A percentile compares a stretch with the other conserved stretches of the same genome.
These are phyloP conservation scores for Zygaena filipendulae DNA, from an alignment of 2,888 invertebrate genomes.

Conservation along the genomic window DNA sequence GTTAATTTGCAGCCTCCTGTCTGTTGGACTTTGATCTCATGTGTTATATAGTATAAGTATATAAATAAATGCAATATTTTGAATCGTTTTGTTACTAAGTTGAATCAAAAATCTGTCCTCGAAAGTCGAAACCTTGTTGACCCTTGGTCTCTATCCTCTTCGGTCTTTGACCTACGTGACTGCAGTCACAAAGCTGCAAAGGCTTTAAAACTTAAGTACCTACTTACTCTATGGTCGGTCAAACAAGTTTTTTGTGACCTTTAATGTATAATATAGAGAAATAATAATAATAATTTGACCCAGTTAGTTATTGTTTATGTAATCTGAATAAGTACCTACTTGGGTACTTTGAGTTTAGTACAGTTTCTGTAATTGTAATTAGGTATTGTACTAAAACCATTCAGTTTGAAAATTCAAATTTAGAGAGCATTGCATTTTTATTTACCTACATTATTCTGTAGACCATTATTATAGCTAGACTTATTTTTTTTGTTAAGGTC, in stretches of 20 bases:
- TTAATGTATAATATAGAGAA: too few species aligned
- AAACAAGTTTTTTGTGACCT: too few species aligned
- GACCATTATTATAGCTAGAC: constrained; percentile 9
- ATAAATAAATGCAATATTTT: constrained; percentile 5
- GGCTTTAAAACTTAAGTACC: constrained; percentile 9
- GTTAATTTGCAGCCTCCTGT: too few species aligned
- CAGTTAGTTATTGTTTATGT: constrained; percentile 48
- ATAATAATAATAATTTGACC: constrained; percentile 43
- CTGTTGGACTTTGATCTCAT: too few species aligned
- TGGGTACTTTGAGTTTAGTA: constrained; percentile 18
- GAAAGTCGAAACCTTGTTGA: too few species aligned
- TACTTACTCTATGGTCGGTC: constrained; percentile 1
- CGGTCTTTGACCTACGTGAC: constrained; percentile 29
- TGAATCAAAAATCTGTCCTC: too few species aligned
- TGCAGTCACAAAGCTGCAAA: constrained; percentile 32
- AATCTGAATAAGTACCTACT: too few species aligned
- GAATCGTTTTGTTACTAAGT: constrained; percentile 2
- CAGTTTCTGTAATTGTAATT: constrained; percentile 7
- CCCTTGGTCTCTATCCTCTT: constrained; percentile 15
- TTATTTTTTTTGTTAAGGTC: constrained; percentile 21
- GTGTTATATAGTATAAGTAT: background rate
- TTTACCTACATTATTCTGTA: constrained; percentile 2
- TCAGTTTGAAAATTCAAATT: constrained; percentile 6
- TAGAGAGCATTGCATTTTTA: constrained; percentile 1
- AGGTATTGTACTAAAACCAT: constrained; percentile 21